Conservation (phyloP, 1,140 invertebrate genomes). For the Theocolax elegans region DNA sequence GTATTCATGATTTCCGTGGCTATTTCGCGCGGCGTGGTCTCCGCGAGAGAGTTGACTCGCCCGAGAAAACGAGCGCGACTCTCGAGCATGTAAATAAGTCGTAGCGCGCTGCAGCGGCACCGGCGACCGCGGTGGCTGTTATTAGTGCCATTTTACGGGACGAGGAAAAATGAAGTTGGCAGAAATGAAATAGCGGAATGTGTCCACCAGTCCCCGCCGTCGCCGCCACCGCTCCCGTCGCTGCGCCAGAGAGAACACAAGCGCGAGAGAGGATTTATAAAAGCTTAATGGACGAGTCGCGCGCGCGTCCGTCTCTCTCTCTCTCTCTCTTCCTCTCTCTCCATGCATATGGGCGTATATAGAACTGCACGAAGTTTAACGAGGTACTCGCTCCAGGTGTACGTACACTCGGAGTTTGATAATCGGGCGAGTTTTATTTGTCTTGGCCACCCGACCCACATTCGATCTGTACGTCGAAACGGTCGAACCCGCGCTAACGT, state of each 20-base stretch:
- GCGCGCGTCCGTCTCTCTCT: no score
- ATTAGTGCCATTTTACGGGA: not conserved
- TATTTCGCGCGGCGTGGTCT: conserved; percentile 20
- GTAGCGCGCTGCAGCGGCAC: no score
- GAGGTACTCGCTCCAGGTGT: no score
- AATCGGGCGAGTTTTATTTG: not conserved
- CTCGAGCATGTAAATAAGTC: not conserved
- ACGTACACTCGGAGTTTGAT: not conserved
- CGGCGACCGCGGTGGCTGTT: no score
- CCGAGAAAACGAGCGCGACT: no score
- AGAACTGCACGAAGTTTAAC: no score
- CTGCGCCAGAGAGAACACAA: not conserved
- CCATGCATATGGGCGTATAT: no score
- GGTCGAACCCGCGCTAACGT: no score
- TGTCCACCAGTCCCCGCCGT: no score
- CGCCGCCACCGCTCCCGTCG: no score
- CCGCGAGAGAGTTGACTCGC: no score
- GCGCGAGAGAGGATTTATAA: not conserved
- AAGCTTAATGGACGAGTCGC: not conserved
- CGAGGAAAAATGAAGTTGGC: not conserved
- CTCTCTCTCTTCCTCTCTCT: no score
- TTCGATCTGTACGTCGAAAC: not conserved
- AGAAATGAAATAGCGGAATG: not conserved
- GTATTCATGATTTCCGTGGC: conserved; percentile 52
- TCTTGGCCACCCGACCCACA: not conserved